Evolutionary conservation across 1,140 invertebrate species (phyloP), one percentile per base, ranked within the genome.

Genomic region (Anthonomus grandis): DNA sequence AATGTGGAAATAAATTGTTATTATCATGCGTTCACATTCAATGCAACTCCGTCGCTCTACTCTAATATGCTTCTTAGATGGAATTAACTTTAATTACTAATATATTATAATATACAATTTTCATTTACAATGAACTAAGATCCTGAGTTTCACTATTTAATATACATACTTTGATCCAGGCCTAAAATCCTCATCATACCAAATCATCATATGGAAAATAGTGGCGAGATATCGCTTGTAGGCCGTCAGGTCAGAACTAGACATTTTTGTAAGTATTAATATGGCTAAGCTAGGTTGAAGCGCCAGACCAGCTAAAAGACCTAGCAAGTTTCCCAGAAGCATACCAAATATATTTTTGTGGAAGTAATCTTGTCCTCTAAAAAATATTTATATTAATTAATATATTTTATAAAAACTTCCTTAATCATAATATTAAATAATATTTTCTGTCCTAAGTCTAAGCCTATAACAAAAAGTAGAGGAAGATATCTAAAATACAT

Each of bases 171-270:
- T 58, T 15, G 74, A 74, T 19, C 77, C 73, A 49, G 75, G 75
- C 49, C 75, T 73, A 8, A 89, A 76, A 23, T 85, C 78, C 38
- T 83, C 74, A 10, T 80, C 73, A 62, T 89, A 90, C 91, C 91
- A 95, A 2, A 81, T 66, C 2, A 81, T 70, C 13, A 86, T 83
- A 63, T 92, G 87, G 2, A 84, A 72, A 34, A 87, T 73, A 0
- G 88, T 91, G 1, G 81, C 80, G 1, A 87, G 67, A 67, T 94
- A 94, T 62, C 92, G 78, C 53, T 79, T 82, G 69, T 90, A 91
- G 0, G 91, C 85, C 0, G 79, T 79, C 17, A 76, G 77, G 0
- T 78, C 71, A 3, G 79, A 81, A 22, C 77, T 79, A 1, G 86
- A 89, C 53, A 83, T 81, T 0, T 79, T 75, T 0, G 87, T 86